A percentile compares a stretch with the other conserved stretches of the same genome.
These are phyloP conservation scores for Alcis repandata DNA, from an alignment of 2,888 invertebrate genomes.

Conservation along the genomic window DNA sequence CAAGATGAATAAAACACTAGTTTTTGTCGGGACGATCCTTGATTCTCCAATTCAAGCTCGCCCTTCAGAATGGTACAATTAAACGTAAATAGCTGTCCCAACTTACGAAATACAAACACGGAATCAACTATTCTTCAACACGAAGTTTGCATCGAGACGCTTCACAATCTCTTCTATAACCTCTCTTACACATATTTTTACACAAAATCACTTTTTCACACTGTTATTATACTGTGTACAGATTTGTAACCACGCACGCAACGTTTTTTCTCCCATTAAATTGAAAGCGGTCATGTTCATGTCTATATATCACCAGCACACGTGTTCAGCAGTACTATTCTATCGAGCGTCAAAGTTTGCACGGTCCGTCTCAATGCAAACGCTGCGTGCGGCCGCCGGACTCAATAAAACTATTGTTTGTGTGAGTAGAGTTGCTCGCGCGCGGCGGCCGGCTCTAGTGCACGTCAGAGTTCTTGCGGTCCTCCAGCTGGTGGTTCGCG, in stretches of 20 bases:
- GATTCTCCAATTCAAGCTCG: slow-evolving; percentile 38
- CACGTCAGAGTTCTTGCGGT: slow-evolving; percentile 93
- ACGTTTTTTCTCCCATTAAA: slow-evolving; percentile 20
- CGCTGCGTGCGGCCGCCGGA: slow-evolving; percentile 51
- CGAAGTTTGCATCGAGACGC: slow-evolving; percentile 54
- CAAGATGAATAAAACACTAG: slow-evolving; percentile 43
- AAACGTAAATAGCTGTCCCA: slow-evolving; percentile 72
- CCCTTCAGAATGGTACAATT: slow-evolving; percentile 46
- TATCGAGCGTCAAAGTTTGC: slow-evolving; percentile 27
- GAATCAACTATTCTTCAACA: slow-evolving; percentile 75
- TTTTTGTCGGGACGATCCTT: slow-evolving; percentile 37
- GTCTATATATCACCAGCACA: slow-evolving; percentile 29
- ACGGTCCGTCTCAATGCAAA: slow-evolving; percentile 66
- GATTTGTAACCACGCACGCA: slow-evolving; percentile 42
- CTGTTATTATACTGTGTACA: slow-evolving; percentile 45
- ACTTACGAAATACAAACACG: slow-evolving; percentile 81
- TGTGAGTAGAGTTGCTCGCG: slow-evolving; percentile 57
- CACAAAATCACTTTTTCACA: slow-evolving; percentile 49
- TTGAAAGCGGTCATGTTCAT: slow-evolving; percentile 30
- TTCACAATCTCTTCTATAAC: slow-evolving; percentile 44
- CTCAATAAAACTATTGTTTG: slow-evolving; percentile 82
- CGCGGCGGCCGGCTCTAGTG: slow-evolving; percentile 86
- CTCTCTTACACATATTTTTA: slow-evolving; percentile 46
- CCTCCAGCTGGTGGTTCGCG: slow-evolving; percentile 91
- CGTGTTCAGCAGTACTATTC: slow-evolving; percentile 8